These are phyloP conservation scores for Brachionus rubens DNA, from an alignment of 1,140 invertebrate species.

Conservation along the genomic window DNA sequence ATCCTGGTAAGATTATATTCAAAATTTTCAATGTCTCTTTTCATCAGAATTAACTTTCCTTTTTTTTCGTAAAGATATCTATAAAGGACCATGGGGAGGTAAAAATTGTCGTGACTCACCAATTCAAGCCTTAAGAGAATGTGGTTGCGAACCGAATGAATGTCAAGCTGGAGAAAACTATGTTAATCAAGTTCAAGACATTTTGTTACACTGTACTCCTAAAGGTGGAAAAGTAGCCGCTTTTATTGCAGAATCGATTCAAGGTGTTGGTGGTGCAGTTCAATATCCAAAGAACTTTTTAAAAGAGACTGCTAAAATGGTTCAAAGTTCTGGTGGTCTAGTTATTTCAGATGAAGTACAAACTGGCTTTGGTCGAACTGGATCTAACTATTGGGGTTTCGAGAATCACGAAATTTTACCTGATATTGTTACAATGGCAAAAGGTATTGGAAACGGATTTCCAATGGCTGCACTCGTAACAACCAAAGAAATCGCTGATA, in stretches of 20 bases:
- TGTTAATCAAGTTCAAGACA: conserved; percentile 74
- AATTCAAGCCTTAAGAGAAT: conserved; percentile 69
- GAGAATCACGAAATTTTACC: conserved; percentile 77
- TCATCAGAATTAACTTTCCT: too few species aligned
- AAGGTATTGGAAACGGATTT: conserved; percentile 76
- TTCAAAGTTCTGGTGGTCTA: conserved; percentile 76
- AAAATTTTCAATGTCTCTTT: too few species aligned
- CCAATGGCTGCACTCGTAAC: conserved; percentile 90
- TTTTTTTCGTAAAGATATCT: conserved; percentile 77
- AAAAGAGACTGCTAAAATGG: conserved; percentile 73
- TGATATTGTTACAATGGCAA: conserved; percentile 74
- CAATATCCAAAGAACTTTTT: conserved; percentile 86
- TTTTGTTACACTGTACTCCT: conserved; percentile 73
- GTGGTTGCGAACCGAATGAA: conserved; percentile 66
- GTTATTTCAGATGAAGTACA: conserved; percentile 91
- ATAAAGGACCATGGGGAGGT: conserved; percentile 82
- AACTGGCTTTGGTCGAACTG: conserved; percentile 89
- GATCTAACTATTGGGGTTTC: conserved; percentile 92
- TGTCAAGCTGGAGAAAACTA: conserved; percentile 77
- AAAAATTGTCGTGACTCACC: conserved; percentile 78
- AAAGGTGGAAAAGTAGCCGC: conserved; percentile 71
- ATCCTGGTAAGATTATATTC: conserved; percentile 68
- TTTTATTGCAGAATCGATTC: conserved; percentile 89
- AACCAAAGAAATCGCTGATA: conserved; percentile 75
- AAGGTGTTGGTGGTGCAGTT: conserved; percentile 83